Base-by-base conservation (phyloP, 1,140 invertebrate genomes). In the Drosophila kurseongensis region DNA sequence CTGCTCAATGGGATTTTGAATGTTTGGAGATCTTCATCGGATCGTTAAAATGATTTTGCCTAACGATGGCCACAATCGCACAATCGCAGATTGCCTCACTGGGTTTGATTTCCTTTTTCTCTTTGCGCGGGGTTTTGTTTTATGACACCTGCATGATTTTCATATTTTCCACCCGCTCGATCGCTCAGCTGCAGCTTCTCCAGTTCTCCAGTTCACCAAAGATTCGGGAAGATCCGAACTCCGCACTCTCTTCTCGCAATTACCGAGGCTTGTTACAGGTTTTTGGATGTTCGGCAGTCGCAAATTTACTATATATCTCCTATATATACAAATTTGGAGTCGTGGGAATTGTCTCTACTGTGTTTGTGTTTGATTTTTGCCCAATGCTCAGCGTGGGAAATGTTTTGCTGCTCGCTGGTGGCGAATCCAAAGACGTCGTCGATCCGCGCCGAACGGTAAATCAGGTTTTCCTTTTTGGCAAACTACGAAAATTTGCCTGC, bases 261-360 rank as follows among this genome's bases (percentile, higher is more conserved):
- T 88, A 88, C 81, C 86, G 83, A 57, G 41, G 80, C 79, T 89
- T 76, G 83, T 88, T 88, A 88, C 82, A 86, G 79, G 82, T 85
- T 85, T 84, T 77, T 77, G 47, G 38, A 40, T 66, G 65, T 66
- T 68, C 65, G 65, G 65, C 59, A 44, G 51, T 55, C 80, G 57
- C 61, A 78, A 78, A 77, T 75, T 66, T 75, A 68, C 66, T 82
- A 75, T 75, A 66, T 62, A 61, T 80, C 51, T 68, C 78, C 76
- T 79, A 80, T 90, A 89, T 88, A 88, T 88, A 88, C 83, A 88
- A 88, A 88, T 88, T 88, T 88, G 84, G 84, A 84, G 85, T 90
- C 84, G 84, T 88, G 84, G 84, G 84, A 88, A 88, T 85, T 86
- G 68, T 81, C 58, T 55, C 75, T 61, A 58, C 76, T 44, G 61